Evolutionary conservation across 2,888 invertebrate species (phyloP).

Genomic region (Machimus rusticus): DNA sequence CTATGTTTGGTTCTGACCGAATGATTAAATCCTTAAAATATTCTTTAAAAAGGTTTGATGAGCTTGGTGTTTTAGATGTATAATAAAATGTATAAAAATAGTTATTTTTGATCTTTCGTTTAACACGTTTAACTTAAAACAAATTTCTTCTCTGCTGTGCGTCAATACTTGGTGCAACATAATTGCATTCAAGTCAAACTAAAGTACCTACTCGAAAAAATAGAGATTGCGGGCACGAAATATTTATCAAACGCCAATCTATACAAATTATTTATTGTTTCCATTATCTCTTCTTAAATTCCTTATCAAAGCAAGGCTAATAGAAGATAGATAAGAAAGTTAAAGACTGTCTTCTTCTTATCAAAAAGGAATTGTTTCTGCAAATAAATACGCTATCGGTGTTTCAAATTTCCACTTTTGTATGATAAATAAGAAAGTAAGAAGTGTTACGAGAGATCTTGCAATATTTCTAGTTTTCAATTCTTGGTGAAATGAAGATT

Average conservation of each 20-base stretch:
- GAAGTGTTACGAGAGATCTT: background rate
- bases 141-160: too few relatives aligned
- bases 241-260: too few relatives aligned
- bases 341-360: background rate
- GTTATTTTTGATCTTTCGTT: too few relatives aligned
- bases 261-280: too few relatives aligned
- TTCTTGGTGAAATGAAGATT: too few relatives aligned
- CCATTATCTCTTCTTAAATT: background rate
- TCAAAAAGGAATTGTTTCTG: background rate
- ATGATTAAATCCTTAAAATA: constrained; percentile 57
- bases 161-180: too few relatives aligned
- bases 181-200: background rate
- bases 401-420: background rate
- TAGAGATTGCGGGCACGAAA: too few relatives aligned
- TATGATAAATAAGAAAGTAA: background rate
- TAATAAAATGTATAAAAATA: background rate
- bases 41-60: constrained; percentile 57
- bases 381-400: background rate
- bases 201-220: too few relatives aligned
- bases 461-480: too few relatives aligned
- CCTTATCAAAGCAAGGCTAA: background rate
- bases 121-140: too few relatives aligned
- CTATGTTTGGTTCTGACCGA: constrained; percentile 59
- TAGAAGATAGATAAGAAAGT: background rate
- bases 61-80: constrained; percentile 57